Evolutionary conservation across 2,113 vertebrate genomes (phyloP).

Genomic region (Laticauda colubrina): DNA sequence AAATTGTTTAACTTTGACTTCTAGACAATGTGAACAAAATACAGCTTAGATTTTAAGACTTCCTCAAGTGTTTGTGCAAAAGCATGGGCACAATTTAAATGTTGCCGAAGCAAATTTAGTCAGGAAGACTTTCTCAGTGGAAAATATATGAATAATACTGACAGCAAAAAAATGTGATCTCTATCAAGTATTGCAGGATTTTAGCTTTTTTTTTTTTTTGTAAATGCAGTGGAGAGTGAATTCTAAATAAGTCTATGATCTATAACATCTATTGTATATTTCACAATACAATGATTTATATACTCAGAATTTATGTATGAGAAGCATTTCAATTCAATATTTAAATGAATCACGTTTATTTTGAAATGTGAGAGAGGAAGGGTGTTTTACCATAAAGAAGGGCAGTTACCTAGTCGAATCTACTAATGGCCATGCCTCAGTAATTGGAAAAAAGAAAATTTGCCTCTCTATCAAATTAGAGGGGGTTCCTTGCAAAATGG

Average conservation of each 20-base stretch:
- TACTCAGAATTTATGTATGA: neutral
- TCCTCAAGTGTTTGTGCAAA: neutral
- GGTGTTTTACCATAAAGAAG: too few relatives aligned
- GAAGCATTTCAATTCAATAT: neutral
- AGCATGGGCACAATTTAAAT: too few relatives aligned
- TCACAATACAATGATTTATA: neutral
- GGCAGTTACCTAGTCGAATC: too few relatives aligned
- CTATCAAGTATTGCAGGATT: neutral
- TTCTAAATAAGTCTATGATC: neutral
- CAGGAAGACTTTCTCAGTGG: neutral
- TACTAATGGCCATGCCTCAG: too few relatives aligned
- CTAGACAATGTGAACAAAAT: neutral
- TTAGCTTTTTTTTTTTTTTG: neutral
- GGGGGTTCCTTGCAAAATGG: too few relatives aligned
- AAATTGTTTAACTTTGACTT: neutral
- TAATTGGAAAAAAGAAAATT: too few relatives aligned
- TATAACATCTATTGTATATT: neutral
- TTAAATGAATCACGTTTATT: neutral
- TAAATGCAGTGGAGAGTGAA: neutral
- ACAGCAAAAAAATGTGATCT: neutral
- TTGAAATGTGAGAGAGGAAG: too few relatives aligned
- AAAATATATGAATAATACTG: neutral
- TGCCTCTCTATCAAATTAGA: too few relatives aligned
- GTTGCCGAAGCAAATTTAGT: neutral
- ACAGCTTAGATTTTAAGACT: neutral